Percentiles rank a stretch among this genome's conserved stretches.
Conservation (phyloP, 2,888 invertebrate genomes). For the Eupelmus urozonus region DNA sequence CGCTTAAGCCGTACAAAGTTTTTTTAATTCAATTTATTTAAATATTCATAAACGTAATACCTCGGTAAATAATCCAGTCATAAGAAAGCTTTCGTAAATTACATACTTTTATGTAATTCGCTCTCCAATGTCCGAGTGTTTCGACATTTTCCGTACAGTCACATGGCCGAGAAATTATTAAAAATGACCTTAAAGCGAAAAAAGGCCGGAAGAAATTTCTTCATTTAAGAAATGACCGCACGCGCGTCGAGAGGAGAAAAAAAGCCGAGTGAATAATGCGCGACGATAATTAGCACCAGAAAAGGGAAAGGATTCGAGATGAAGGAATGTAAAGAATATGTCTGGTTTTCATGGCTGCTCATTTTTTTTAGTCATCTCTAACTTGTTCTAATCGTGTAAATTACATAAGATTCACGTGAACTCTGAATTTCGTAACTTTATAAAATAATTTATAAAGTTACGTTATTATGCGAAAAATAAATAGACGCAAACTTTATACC, state of each 20-base stretch:
- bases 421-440: neutral
- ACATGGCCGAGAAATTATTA: conserved; percentile 13
- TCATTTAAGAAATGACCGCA: conserved; percentile 23
- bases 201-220: conserved; percentile 41
- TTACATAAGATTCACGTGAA: too few relatives aligned
- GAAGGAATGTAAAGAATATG: conserved; percentile 9
- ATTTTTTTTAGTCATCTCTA: neutral
- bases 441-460: neutral
- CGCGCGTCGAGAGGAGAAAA: neutral
- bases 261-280: conserved; percentile 11
- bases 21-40: neutral
- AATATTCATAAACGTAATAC: neutral
- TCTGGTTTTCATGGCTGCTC: neutral
- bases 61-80: neutral
- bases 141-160: neutral
- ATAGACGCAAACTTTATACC: neutral
- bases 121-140: too few relatives aligned
- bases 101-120: neutral
- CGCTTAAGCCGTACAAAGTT: too few relatives aligned
- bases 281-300: conserved; percentile 39
- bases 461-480: conserved; percentile 1
- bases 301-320: conserved; percentile 23
- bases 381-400: neutral
- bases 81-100: neutral
- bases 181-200: conserved; percentile 43